Percentiles rank a stretch among this genome's conserved stretches.
These are phyloP conservation scores for Neotragus pygmaeus DNA, from an alignment of 2,113 vertebrate species.

Conservation along the genomic window DNA sequence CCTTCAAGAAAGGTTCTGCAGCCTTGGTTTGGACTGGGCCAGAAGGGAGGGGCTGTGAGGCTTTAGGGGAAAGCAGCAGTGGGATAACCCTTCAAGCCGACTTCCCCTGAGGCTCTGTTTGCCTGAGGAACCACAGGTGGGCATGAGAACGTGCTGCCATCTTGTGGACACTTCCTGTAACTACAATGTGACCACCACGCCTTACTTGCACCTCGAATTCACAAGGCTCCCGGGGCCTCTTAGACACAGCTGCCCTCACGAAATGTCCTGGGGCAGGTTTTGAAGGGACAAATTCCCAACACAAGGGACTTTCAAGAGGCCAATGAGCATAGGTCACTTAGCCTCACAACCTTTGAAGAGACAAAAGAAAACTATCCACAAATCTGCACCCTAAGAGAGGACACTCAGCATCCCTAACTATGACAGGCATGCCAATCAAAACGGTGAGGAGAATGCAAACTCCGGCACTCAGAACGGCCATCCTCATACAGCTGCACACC, in stretches of 20 bases:
- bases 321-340: background rate
- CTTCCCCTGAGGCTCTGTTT: background rate
- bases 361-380: background rate
- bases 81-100: background rate
- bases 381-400: background rate
- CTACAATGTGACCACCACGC: accelerated
- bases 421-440: background rate
- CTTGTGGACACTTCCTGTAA: background rate
- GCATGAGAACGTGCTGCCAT: background rate
- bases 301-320: background rate
- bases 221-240: background rate
- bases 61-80: background rate
- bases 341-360: background rate
- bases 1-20: background rate
- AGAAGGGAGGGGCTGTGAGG: background rate
- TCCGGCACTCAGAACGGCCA: background rate
- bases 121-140: background rate
- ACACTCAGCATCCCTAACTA: background rate
- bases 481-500: background rate
- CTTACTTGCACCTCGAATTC: background rate
- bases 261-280: background rate
- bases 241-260: background rate
- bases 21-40: background rate
- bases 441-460: accelerated
- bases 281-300: background rate